Conservation (phyloP, 2,888 invertebrate genomes). For the Noctua janthina region DNA sequence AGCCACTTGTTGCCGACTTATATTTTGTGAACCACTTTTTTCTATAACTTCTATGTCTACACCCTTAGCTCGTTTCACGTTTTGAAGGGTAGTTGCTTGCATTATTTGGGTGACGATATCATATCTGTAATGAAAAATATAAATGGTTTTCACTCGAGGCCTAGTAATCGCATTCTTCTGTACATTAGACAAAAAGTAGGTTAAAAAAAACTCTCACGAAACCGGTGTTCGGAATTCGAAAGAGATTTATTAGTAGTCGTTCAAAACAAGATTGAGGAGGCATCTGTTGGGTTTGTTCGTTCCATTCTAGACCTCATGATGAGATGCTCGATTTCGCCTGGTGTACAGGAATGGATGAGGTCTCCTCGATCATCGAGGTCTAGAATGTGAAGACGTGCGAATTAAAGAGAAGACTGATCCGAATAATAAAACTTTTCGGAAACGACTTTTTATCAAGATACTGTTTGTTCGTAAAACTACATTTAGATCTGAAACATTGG, state of each 20-base stretch:
- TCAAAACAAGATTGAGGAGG: background rate
- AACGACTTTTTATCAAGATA: background rate
- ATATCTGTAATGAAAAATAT: conserved; percentile 87
- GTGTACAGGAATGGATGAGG: background rate
- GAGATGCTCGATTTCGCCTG: background rate
- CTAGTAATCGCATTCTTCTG: background rate
- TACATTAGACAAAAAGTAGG: conserved; percentile 20
- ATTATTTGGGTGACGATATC: conserved; percentile 97
- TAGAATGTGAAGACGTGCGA: background rate
- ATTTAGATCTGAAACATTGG: background rate
- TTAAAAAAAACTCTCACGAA: conserved; percentile 10
- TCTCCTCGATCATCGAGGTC: too few species aligned
- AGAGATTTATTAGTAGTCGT: conserved; percentile 6
- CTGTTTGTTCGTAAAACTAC: background rate
- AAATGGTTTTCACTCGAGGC: background rate
- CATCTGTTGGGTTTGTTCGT: background rate
- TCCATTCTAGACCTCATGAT: background rate
- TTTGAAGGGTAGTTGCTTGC: conserved; percentile 97
- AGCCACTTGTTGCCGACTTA: conserved; percentile 94
- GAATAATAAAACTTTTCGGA: background rate
- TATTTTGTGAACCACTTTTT: conserved; percentile 88
- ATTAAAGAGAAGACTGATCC: background rate
- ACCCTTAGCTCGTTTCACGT: conserved; percentile 96
- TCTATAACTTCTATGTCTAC: conserved; percentile 91
- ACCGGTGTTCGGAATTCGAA: conserved; percentile 7